These are phyloP conservation scores for Kuschelorhynchus macadamiae DNA, from an alignment of 2,888 invertebrate genomes.

Conservation along the genomic window DNA sequence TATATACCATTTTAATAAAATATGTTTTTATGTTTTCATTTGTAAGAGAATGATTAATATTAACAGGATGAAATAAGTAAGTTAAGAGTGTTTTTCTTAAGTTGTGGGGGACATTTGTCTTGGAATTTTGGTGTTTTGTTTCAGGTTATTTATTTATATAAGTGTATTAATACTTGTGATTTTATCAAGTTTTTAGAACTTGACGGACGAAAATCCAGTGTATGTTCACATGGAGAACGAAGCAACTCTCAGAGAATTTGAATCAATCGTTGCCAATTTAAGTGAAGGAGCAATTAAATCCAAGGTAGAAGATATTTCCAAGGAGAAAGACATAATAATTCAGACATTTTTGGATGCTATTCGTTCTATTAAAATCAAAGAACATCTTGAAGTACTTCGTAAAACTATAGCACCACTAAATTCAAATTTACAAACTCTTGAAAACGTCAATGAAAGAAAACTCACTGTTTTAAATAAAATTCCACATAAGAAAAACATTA, in stretches of 20 bases:
- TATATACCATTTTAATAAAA: too few species aligned
- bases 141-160: too few species aligned
- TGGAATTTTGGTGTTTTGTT: too few species aligned
- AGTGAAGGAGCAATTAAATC: constrained; percentile 1
- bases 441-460: neutral
- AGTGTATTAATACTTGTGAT: too few species aligned
- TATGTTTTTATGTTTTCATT: too few species aligned
- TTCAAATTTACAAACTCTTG: neutral
- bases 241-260: constrained; percentile 1
- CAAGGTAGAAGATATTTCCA: neutral
- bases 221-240: neutral
- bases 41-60: too few species aligned
- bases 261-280: neutral
- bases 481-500: constrained; percentile 2
- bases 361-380: neutral
- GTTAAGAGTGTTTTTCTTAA: too few species aligned
- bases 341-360: neutral
- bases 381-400: neutral
- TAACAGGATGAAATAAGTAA: too few species aligned
- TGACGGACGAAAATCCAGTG: too few species aligned
- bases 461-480: neutral
- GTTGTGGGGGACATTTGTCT: too few species aligned
- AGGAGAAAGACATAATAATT: constrained; percentile 1
- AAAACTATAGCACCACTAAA: neutral
- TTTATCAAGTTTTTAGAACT: too few species aligned